Base-by-base conservation (phyloP, 2,113 vertebrate genomes). In the Spermophilus dauricus region DNA sequence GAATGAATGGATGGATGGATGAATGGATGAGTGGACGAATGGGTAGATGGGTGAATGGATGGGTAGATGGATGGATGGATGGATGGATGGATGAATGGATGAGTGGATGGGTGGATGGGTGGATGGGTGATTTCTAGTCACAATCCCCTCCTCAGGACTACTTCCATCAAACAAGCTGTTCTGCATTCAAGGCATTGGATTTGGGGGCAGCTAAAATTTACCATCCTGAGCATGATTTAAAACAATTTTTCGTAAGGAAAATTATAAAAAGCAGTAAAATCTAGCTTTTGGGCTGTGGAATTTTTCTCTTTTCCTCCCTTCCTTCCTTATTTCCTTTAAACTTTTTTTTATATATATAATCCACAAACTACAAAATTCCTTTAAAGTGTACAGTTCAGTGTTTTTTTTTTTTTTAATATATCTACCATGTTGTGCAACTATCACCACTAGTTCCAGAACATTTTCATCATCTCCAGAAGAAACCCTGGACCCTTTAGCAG, bases 211-310 rank as follows among this genome's bases (percentile, higher is more conserved):
- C 82, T 37, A 24, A 48, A 26, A n/a, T 63, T 30, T 30, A 24
- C 16, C 10, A 10, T 10, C n/a, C 32, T 58, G 67, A 51, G 48
- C 48, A 51, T 51, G 10, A 51, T 51, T 51, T 51, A 42, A 87
- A 84, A 84, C 5, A 39, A 16, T 32, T 61, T 86, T 81, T 45
- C 14, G 56, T 51, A 75, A 65, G 51, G 13, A 96, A 92, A 91
- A 80, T 80, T 42, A 39, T 94, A 28, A 93, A 67, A 91, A 86
- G 30, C 17, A 86, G 30, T 89, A 53, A 92, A 73, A 89, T 89
- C 6, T 42, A 26, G 48, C 69, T 67, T 87, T 92, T 63, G 51
- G 17, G 13, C 58, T 77, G 26, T 37, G 32, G 32, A 30, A 20
- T 58, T 39, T 63, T 58, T 58, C 20, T 82, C 32, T 37, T 53